Base-by-base conservation (phyloP, 2,797 vertebrate species). In the Lithobates pipiens region DNA sequence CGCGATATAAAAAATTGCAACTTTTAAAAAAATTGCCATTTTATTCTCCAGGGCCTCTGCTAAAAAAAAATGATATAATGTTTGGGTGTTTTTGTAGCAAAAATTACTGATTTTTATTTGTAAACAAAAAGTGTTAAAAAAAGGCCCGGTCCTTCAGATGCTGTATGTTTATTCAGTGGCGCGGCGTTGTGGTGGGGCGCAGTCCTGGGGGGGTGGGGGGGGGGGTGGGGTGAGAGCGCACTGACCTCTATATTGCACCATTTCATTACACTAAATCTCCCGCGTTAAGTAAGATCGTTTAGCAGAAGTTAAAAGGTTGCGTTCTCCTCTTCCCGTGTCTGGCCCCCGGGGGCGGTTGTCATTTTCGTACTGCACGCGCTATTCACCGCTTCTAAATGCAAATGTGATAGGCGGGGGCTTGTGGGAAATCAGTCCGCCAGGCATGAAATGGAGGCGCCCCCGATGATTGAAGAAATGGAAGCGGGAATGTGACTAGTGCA, bases 321-420 rank as follows among this genome's bases (percentile, higher is more conserved):
- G 29, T 34, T 34, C 32, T 5, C 15, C 27, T 25, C 10, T 13
- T 11, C 8, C 32, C 18, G 16, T 34, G 68, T 34, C 68, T 32
- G 61, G 68, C 32, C 32, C 29, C 32, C 68, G 0, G 13, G 68
- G 68, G 68, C 68, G 13, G 15, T 8, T 34, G 16, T 32, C 16
- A 8, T 18, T 70, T 70, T 25, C 2, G 0, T 36, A 70, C 32
- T 2, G 68, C 27, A 7, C 32, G 0, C 65, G n/a, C 27, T 36
- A 70, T 34, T 70, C 27, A 70, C 27, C 34, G 68, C 16, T 32
- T 70, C 68, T 70, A 70, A 70, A 70, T 70, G 68, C 32, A 70
- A 70, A 34, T 70, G 67, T 8, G 16, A 36, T 18, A 7, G 0
- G 32, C 16, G 18, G 32, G 15, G 15, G 18, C 68, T 70, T 70